These are phyloP conservation scores for Tachysurus fulvidraco DNA, from an alignment of 2,113 vertebrate species.

Conservation along the genomic window DNA sequence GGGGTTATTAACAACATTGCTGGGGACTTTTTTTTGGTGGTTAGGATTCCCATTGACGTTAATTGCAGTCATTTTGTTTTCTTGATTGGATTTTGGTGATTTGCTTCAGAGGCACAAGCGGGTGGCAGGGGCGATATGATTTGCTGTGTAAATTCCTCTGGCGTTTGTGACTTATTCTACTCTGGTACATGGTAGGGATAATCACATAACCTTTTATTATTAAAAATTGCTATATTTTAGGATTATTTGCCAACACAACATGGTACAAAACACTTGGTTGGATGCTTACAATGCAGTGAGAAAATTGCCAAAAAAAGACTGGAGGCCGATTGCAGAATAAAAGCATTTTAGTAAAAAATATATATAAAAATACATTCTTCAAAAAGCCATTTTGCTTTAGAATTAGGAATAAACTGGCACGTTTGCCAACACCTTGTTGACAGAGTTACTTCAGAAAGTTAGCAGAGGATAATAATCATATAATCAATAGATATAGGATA, in stretches of 20 bases:
- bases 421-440: not conserved
- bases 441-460: not conserved
- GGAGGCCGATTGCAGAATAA: too few species aligned
- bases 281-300: not conserved
- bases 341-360: not conserved
- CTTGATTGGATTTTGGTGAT: constrained; percentile 62
- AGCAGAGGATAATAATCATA: not conserved
- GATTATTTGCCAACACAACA: not conserved
- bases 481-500: not conserved
- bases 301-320: not conserved
- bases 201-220: not conserved
- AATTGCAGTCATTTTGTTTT: constrained; percentile 69
- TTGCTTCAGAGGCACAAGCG: not conserved
- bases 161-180: not conserved
- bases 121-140: not conserved
- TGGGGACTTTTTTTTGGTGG: constrained; percentile 55
- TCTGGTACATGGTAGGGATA: not conserved
- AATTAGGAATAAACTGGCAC: not conserved
- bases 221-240: not conserved
- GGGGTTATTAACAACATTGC: constrained; percentile 65
- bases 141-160: constrained; percentile 1
- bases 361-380: not conserved
- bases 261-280: not conserved
- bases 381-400: not conserved
- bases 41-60: constrained; percentile 57